phyloP scores from a whole-genome alignment of 2,113 vertebrate genomes.

The Paramormyrops kingsleyae region DNA sequence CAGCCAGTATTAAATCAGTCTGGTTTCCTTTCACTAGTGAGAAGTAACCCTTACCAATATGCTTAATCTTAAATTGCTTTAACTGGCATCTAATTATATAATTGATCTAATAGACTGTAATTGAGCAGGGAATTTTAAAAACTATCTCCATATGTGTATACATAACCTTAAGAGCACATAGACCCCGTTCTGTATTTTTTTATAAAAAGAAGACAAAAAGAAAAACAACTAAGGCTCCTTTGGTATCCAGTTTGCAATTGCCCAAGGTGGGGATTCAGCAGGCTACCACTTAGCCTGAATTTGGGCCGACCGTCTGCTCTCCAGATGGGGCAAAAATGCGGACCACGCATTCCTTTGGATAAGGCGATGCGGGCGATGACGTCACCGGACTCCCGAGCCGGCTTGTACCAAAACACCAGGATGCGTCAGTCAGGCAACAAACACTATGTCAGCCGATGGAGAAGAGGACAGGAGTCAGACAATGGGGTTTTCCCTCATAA shows the following conservation, averaged over 20 bases:
- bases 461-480: not conserved
- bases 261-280: not conserved
- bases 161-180: not conserved
- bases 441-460: not conserved
- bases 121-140: not conserved
- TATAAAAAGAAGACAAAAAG: not conserved
- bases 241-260: not conserved
- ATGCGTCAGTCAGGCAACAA: not conserved
- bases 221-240: not conserved
- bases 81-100: not conserved
- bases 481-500: not conserved
- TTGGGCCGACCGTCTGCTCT: not conserved
- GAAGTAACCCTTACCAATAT: not conserved
- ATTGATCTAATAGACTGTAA: not conserved
- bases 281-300: not conserved
- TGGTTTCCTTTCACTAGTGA: not conserved
- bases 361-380: not conserved
- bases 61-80: not conserved
- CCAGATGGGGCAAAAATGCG: not conserved
- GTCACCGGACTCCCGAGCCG: not conserved
- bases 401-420: not conserved
- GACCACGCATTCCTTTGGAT: not conserved
- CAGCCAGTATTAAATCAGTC: not conserved
- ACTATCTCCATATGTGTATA: not conserved
- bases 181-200: not conserved